Percentiles rank a stretch among this genome's conserved stretches.
Conservation (phyloP, 92 coral and sea anemone species). For the Porites lobata region DNA sequence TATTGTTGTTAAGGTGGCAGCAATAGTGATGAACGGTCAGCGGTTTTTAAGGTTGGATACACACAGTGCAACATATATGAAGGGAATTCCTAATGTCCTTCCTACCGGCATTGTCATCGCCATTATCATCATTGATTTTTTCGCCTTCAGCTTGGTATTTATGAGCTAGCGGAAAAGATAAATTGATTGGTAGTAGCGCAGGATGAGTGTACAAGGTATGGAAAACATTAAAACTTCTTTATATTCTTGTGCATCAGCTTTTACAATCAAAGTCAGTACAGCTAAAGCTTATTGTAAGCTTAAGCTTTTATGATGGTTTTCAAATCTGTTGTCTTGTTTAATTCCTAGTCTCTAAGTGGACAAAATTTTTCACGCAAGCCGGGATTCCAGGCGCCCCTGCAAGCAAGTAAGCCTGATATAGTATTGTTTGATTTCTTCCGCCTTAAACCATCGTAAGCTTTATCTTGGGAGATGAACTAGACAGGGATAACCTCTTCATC, state of each 20-base stretch:
- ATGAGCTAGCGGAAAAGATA: background rate
- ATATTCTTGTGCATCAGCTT: too few species aligned
- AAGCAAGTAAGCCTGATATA: slow-evolving; percentile 73
- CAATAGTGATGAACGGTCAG: too few species aligned
- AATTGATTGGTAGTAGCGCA: background rate
- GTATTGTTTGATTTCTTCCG: background rate
- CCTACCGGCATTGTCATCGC: background rate
- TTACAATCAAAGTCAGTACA: too few species aligned
- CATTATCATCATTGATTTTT: background rate
- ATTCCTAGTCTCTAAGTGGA: slow-evolving; percentile 87
- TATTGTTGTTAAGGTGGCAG: too few species aligned
- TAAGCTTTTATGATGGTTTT: background rate
- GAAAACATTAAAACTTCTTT: too few species aligned
- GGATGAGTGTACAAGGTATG: slow-evolving; percentile 49
- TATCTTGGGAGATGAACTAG: too few species aligned
- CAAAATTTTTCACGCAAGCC: slow-evolving; percentile 89
- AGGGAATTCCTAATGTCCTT: background rate
- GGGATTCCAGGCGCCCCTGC: slow-evolving; percentile 95
- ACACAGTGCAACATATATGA: slow-evolving; percentile 11
- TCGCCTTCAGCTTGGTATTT: background rate
- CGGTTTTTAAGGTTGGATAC: too few species aligned
- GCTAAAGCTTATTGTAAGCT: too few species aligned
- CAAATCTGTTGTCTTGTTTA: background rate
- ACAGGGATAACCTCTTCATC: too few species aligned
- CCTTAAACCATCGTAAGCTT: background rate